Percentiles rank a stretch among this genome's conserved stretches.
Evolutionary conservation across 2,888 invertebrate species (phyloP).

Genomic region (Drosophila lacicola): DNA sequence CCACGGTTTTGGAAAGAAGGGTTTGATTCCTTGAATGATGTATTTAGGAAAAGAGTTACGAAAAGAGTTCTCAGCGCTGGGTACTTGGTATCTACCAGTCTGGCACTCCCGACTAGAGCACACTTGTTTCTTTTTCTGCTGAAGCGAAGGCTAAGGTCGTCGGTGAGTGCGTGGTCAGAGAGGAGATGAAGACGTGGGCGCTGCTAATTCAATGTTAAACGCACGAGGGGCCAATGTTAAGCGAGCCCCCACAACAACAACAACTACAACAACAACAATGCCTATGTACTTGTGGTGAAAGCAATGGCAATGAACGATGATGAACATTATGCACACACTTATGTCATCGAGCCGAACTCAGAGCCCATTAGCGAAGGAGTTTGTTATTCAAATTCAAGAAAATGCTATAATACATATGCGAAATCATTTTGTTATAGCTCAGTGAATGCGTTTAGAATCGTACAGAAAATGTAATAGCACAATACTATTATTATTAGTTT

Average conservation of each 20-base stretch:
- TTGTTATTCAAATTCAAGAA: constrained; percentile 21
- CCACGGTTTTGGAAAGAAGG: no score
- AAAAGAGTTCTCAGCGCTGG: no score
- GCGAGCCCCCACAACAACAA: constrained; percentile 26
- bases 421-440: constrained; percentile 2
- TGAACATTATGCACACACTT: constrained; percentile 29
- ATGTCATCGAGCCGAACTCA: constrained; percentile 35
- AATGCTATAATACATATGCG: constrained; percentile 2
- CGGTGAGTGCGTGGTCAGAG: constrained; percentile 31
- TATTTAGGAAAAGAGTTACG: no score
- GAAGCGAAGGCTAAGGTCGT: constrained; percentile 72
- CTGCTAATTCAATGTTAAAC: constrained; percentile 71
- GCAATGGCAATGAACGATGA: constrained; percentile 61
- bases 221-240: constrained; percentile 59
- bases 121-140: constrained; percentile 18
- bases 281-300: constrained; percentile 54
- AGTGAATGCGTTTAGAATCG: neutral
- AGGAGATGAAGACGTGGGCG: constrained; percentile 50
- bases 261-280: constrained; percentile 1
- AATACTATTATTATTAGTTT: constrained; percentile 2
- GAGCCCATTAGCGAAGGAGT: constrained; percentile 15
- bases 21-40: no score
- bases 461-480: neutral
- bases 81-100: constrained; percentile 1
- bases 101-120: neutral